Conservation (phyloP, 2,888 invertebrate species). For the Leptopilina syphax region DNA sequence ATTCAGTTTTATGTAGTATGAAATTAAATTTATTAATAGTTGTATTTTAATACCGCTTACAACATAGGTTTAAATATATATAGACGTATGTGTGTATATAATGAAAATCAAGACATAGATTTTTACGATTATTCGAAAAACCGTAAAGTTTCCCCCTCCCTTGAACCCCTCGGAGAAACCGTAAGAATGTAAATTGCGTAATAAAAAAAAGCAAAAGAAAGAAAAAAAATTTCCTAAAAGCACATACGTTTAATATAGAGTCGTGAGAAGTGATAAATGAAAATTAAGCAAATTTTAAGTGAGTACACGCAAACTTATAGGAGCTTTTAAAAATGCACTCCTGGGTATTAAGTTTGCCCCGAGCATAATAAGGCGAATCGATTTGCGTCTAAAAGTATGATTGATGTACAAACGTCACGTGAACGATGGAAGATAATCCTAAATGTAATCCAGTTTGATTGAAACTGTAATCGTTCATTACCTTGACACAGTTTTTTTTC, state of each 20-base stretch:
- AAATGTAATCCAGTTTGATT: constrained; percentile 36
- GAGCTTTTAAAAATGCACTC: constrained; percentile 30
- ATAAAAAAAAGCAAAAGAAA: neutral
- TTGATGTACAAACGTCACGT: constrained; percentile 39
- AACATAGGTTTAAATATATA: neutral
- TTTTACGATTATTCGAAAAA: constrained; percentile 3
- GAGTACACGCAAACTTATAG: constrained; percentile 17
- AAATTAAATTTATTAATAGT: neutral
- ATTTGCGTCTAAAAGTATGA: constrained; percentile 39
- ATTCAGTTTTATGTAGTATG: too few relatives aligned
- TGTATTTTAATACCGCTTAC: neutral
- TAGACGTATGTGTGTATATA: neutral
- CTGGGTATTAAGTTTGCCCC: constrained; percentile 30
- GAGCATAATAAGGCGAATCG: constrained; percentile 37
- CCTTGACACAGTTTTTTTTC: constrained; percentile 34
- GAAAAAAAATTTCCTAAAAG: too few relatives aligned
- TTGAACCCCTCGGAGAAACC: neutral
- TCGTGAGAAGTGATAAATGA: constrained; percentile 26
- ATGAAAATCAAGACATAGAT: constrained; percentile 6
- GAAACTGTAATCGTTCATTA: constrained; percentile 31
- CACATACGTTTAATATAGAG: neutral
- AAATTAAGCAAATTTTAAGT: constrained; percentile 33
- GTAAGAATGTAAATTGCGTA: neutral
- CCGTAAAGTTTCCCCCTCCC: neutral
- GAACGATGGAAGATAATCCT: constrained; percentile 39